Base-by-base conservation (phyloP, 1,140 invertebrate species). In the Ruditapes philippinarum region DNA sequence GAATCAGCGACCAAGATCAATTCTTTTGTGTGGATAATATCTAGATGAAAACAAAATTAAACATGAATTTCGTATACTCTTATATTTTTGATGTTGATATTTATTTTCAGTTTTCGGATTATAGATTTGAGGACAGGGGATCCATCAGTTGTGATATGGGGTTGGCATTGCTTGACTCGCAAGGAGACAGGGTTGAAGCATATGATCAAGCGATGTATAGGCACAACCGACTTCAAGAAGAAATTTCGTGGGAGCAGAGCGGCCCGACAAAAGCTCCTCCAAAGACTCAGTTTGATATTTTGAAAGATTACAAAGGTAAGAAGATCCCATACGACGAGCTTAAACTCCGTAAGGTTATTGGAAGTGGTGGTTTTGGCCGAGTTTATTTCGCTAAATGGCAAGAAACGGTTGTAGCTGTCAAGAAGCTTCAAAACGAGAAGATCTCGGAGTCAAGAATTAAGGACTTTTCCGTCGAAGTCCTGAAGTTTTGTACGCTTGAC, bases 371-470 rank as follows among this genome's bases (percentile, higher is more conserved):
- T 7, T 91, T 92, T 42, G 90, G 91, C 4, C 65, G 83, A 7
- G 89, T 93, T 0, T 78, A 84, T 42, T 86, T 90, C 60, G 90
- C 88, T 5, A 80, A 87, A 76, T 92, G 88, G 91, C 54, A 84
- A 42, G 87, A 65, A 12, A 84, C 85, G 4, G 78, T 91, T 7
- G 90, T 93, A 33, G 91, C 91, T 14, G 90, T 90, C 7, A 93
- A 93, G 42, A 89, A 79, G 49, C 70, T 93, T 14, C 45, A 68
- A 19, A 51, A 57, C 12, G 60, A 90, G 36, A 82, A 82, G 65
- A 85, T 92, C 3, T 84, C 91, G 0, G 86, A 85, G 7, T 78
- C 57, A 40, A 76, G 86, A 19, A 51, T 91, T 12, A 40, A 80
- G 7, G 82, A 86, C 25, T 93, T 93, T 54, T 65, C 19, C 3